Conservation (phyloP, 1,140 invertebrate species). For the Parasteatoda tepidariorum region DNA sequence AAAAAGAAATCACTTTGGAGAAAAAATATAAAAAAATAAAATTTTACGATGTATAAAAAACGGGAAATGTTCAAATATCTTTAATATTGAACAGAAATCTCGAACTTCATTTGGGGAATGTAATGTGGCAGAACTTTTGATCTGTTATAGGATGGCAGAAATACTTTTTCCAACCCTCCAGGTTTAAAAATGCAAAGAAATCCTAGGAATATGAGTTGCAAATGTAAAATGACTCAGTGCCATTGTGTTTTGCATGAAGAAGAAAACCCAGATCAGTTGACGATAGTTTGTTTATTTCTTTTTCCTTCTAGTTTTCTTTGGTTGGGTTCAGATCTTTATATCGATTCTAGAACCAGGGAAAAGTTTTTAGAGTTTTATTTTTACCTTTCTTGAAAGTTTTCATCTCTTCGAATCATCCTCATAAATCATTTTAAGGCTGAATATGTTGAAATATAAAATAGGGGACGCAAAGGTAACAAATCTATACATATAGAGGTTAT, state of each 20-base stretch:
- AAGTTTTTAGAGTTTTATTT: not conserved
- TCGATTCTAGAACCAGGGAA: slow-evolving; percentile 7
- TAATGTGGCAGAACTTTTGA: slow-evolving; percentile 1
- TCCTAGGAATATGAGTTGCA: slow-evolving; percentile 27
- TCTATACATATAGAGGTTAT: too few species aligned
- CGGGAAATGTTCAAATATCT: slow-evolving; percentile 3
- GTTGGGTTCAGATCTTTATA: too few species aligned
- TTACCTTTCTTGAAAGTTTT: not conserved
- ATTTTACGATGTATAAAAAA: slow-evolving; percentile 1
- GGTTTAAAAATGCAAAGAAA: not conserved
- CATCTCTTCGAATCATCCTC: not conserved
- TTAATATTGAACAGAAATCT: not conserved
- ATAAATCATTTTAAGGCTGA: slow-evolving; percentile 28
- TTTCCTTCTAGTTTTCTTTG: not conserved
- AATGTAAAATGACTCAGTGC: slow-evolving; percentile 32
- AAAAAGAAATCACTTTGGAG: too few species aligned
- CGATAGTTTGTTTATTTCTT: slow-evolving; percentile 37
- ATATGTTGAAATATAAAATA: slow-evolving; percentile 28
- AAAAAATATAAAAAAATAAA: too few species aligned
- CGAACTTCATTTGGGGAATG: slow-evolving; percentile 24
- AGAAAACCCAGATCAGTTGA: slow-evolving; percentile 36
- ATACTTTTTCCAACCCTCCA: slow-evolving; percentile 1
- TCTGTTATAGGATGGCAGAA: slow-evolving; percentile 5
- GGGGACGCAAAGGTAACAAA: not conserved
- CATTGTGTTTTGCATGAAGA: slow-evolving; percentile 48